These are phyloP conservation scores for Ormyrus nitidulus DNA, from an alignment of 2,888 invertebrate species.

Conservation along the genomic window DNA sequence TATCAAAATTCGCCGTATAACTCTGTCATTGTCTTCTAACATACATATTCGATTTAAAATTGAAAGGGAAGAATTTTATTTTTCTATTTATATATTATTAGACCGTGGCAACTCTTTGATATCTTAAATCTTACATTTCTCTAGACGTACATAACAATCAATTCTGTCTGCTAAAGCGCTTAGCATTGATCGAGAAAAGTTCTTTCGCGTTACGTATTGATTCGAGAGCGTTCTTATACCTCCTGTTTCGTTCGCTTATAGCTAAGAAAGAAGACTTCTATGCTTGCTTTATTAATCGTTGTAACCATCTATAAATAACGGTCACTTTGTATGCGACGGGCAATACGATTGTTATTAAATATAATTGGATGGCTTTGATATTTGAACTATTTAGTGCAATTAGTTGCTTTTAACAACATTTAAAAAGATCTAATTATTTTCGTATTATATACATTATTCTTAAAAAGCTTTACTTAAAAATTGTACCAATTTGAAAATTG, in stretches of 20 bases:
- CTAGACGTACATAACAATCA: conserved; percentile 36
- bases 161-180: conserved; percentile 7
- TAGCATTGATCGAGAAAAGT: conserved; percentile 25
- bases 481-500: too few relatives aligned
- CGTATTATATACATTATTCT: too few relatives aligned
- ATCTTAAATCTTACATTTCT: neutral
- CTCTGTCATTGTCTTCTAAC: conserved; percentile 19
- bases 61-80: neutral
- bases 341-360: too few relatives aligned
- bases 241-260: neutral
- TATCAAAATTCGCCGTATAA: conserved; percentile 46
- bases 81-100: conserved; percentile 16
- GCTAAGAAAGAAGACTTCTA: neutral
- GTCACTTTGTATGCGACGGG: too few relatives aligned
- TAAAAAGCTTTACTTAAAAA: too few relatives aligned
- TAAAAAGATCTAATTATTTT: neutral
- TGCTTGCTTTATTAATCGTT: neutral
- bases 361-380: neutral
- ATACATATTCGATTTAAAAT: conserved; percentile 28
- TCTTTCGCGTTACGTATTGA: conserved; percentile 12
- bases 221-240: conserved; percentile 17
- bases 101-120: neutral
- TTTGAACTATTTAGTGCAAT: neutral
- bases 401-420: neutral
- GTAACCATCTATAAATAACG: too few relatives aligned